Evolutionary conservation across 1,140 invertebrate genomes (phyloP).

Genomic region (Conus betulinus): DNA sequence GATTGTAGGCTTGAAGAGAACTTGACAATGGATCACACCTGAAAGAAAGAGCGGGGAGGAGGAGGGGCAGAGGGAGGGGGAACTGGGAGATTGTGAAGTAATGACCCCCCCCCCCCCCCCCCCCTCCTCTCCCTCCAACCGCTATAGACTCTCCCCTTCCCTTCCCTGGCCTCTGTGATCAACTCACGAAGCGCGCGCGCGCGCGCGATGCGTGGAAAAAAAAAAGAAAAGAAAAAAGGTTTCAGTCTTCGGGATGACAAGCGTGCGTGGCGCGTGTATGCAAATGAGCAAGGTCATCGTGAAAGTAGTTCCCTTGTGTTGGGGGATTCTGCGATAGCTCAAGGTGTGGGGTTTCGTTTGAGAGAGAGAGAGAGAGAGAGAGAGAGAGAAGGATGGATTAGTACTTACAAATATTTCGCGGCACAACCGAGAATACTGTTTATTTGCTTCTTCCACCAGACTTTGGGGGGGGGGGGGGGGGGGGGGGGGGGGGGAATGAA

Average conservation of each 20-base stretch:
- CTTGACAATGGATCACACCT: too few relatives aligned
- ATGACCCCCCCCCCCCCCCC: too few relatives aligned
- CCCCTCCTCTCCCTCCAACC: background rate
- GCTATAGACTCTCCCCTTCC: background rate
- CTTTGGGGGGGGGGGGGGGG: too few relatives aligned
- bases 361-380: constrained; percentile 17
- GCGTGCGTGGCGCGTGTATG: constrained; percentile 36
- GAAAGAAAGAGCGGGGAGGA: too few relatives aligned
- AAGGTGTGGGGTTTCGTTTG: background rate
- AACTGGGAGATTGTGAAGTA: too few relatives aligned
- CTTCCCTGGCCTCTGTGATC: background rate
- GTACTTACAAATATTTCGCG: too few relatives aligned
- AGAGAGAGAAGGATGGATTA: background rate
- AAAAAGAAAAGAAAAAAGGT: background rate
- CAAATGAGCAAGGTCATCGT: constrained; percentile 23
- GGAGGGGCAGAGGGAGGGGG: too few relatives aligned
- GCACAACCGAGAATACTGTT: too few relatives aligned
- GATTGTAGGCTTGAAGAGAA: too few relatives aligned
- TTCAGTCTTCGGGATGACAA: background rate
- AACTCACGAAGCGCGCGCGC: background rate
- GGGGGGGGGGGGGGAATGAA: too few relatives aligned
- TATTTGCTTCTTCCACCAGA: too few relatives aligned
- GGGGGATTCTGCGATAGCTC: background rate
- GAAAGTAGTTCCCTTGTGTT: background rate
- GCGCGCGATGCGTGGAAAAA: background rate